Evolutionary conservation across 2,888 invertebrate species (phyloP), one percentile per base, ranked within the genome.

Genomic region (Lasioglossum zephyrum): DNA sequence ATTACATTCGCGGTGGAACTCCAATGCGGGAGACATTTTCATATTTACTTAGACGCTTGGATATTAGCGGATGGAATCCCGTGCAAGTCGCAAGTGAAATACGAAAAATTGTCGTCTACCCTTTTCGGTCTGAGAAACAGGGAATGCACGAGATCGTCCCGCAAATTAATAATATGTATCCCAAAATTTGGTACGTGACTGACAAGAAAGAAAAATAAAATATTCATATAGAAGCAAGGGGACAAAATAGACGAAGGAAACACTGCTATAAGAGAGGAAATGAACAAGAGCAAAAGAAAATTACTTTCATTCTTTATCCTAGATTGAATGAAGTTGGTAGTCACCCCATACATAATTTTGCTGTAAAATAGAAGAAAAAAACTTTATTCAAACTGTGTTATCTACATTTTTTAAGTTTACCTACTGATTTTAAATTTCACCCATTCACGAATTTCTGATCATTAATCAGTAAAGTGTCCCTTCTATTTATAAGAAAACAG

Each of bases 1-100:
- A 89, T 89, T 89, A 82, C 88, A 86, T 85, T 89, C 82, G 86
- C 66, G 79, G 81, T 41, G 83, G 82, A 75, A 88, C 86, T 81
- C 74, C 73, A 39, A 70, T 72, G 82, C 69, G 53, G 75, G 78
- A 84, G 82, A 87, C 87, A 81, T 87, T 89, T 82, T 82, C 87
- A 79, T 86, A 88, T 88, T 88, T 89, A 82, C 89, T 87, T 77
- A 81, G 81, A 78, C 81, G 80, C 70, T 72, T 73, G 89, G 81
- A 79, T 86, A 88, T 88, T 88, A 89, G 88, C 85, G 85, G 77
- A 78, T 77, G 79, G 39, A 75, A 57, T 75, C 47, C 44, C 75
- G 57, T 4, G 47, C 73, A 79, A 77, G 60, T 31, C 80, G 57
- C 76, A 39, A 63, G 76, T 66, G 70, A 85, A 77, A 73, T 60